Percentiles rank a stretch among this genome's conserved stretches.
phyloP scores from a whole-genome alignment of 1,140 invertebrate genomes.

The Trichonephila clavata region DNA sequence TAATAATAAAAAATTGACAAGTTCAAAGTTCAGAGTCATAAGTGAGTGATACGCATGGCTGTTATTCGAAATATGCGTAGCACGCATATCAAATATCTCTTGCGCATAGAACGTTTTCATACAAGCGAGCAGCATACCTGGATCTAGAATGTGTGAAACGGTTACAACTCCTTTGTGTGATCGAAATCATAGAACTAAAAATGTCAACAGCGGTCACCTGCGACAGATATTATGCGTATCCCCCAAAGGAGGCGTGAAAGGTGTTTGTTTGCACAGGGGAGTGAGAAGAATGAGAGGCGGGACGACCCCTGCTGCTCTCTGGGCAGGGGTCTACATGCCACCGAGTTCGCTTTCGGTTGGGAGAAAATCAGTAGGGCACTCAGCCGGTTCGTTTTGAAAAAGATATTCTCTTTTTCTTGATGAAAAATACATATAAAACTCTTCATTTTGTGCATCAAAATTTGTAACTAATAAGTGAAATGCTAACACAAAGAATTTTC shows the following conservation, averaged over 20 bases:
- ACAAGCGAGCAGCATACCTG: background rate
- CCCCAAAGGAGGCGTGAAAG: slow-evolving; percentile 59
- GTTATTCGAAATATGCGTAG: slow-evolving; percentile 46
- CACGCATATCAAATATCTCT: slow-evolving; percentile 2
- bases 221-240: slow-evolving; percentile 52
- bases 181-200: slow-evolving; percentile 13
- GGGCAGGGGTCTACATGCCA: slow-evolving; percentile 26
- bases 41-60: background rate
- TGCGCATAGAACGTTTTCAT: background rate
- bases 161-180: slow-evolving; percentile 55
- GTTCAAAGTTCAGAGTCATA: slow-evolving; percentile 28
- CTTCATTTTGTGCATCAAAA: too few species aligned
- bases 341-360: background rate
- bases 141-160: slow-evolving; percentile 14
- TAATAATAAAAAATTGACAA: background rate
- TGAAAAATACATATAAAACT: too few species aligned
- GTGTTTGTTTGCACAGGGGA: slow-evolving; percentile 72
- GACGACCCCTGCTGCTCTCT: slow-evolving; percentile 34
- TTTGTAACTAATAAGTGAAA: too few species aligned
- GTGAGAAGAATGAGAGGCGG: slow-evolving; percentile 34
- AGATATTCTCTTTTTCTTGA: too few species aligned
- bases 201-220: slow-evolving; percentile 73
- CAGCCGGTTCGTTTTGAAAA: too few species aligned
- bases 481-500: too few species aligned
- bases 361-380: too few species aligned